phyloP scores from a whole-genome alignment of 2,888 invertebrate species.

The Biston betularia region DNA sequence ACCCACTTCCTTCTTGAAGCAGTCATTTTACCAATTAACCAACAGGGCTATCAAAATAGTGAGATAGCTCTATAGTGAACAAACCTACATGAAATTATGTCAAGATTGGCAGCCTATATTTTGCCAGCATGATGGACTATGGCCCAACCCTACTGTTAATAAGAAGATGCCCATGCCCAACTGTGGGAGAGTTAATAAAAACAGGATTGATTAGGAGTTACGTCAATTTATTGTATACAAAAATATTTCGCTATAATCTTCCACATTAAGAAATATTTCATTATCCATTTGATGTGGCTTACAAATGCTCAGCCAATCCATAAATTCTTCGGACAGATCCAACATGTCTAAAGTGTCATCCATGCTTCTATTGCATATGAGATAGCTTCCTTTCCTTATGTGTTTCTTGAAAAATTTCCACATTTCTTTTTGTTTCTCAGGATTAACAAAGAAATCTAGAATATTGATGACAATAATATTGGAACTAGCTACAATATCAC shows the following conservation, averaged over 20 bases:
- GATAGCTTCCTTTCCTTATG: conserved; percentile 83
- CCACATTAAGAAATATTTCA: conserved; percentile 75
- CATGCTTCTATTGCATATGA: conserved; percentile 87
- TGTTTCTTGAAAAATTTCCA: conserved; percentile 87
- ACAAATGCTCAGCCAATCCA: conserved; percentile 78
- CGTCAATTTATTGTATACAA: conserved; percentile 79
- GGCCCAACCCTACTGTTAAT: no score
- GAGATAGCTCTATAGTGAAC: no score
- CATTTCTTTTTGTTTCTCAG: conserved; percentile 85
- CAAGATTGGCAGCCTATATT: no score
- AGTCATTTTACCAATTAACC: no score
- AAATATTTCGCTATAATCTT: conserved; percentile 71
- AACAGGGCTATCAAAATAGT: no score
- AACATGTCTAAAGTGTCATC: conserved; percentile 80
- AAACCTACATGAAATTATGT: no score
- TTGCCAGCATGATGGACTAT: no score
- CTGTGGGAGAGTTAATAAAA: background rate
- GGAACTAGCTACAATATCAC: conserved; percentile 82
- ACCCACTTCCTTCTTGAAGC: no score
- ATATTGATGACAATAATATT: conserved; percentile 89
- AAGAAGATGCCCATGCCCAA: no score
- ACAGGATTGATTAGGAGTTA: background rate
- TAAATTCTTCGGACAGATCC: conserved; percentile 77
- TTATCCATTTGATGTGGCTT: conserved; percentile 76
- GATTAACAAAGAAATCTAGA: conserved; percentile 89